These are phyloP conservation scores for Halcyon badia DNA, from an alignment of 2,797 vertebrate species.

Conservation along the genomic window DNA sequence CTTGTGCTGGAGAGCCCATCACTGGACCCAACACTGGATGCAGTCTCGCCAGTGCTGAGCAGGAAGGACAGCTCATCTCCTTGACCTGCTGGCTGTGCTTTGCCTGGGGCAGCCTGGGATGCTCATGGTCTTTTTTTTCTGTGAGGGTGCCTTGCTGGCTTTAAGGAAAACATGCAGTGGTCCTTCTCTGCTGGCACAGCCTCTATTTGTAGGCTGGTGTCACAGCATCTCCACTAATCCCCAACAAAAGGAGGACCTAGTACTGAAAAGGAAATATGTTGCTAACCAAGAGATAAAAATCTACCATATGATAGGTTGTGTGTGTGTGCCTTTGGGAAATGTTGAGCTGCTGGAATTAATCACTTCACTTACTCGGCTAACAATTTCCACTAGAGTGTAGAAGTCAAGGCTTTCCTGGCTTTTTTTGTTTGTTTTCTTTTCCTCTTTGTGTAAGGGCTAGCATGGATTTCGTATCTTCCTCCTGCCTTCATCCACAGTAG, in stretches of 20 bases:
- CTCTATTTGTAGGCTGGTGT: background rate
- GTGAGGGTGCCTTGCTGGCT: background rate
- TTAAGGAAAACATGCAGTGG: background rate
- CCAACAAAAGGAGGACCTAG: background rate
- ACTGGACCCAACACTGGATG: background rate
- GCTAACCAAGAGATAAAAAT: background rate
- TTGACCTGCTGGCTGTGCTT: background rate
- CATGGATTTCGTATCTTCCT: background rate
- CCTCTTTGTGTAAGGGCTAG: background rate
- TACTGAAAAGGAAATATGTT: background rate
- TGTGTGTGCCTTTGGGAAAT: background rate
- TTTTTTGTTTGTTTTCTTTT: background rate
- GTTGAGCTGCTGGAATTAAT: slow-evolving; percentile 46
- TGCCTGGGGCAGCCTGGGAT: background rate
- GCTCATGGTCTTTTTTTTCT: background rate
- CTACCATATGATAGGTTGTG: background rate
- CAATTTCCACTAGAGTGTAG: background rate
- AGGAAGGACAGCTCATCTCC: background rate
- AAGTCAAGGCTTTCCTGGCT: background rate
- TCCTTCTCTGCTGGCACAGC: background rate
- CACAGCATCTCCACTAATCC: background rate
- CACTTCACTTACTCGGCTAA: background rate
- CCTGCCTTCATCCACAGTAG: background rate
- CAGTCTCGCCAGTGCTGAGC: background rate
- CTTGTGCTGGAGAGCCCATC: background rate